These are phyloP conservation scores for Epinotia brunnichana DNA, from an alignment of 2,888 invertebrate genomes.

Conservation along the genomic window DNA sequence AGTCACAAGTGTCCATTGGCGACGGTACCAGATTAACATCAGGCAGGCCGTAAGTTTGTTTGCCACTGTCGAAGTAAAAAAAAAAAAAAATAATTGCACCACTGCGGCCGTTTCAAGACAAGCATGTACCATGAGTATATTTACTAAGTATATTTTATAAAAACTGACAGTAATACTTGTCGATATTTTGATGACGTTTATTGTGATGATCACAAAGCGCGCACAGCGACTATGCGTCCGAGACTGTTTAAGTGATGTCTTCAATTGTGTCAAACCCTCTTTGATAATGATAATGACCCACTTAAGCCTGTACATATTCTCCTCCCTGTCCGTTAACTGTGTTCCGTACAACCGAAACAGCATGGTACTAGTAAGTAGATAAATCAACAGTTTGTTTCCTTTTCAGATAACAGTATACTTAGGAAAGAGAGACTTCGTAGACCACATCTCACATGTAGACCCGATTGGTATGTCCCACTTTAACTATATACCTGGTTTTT, in stretches of 20 bases:
- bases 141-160: too few species aligned
- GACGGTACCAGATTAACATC: too few species aligned
- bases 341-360: constrained; percentile 17
- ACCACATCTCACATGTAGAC: constrained; percentile 95
- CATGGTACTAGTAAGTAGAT: constrained; percentile 36
- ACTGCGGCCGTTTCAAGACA: too few species aligned
- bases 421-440: constrained; percentile 96
- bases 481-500: constrained; percentile 5
- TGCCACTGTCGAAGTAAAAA: too few species aligned
- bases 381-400: constrained; percentile 47
- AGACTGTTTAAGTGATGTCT: background rate
- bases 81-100: too few species aligned
- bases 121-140: too few species aligned
- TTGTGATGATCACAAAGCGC: background rate
- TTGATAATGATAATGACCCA: background rate
- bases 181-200: background rate
- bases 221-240: background rate
- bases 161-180: background rate
- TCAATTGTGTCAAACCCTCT: background rate
- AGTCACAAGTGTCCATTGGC: too few species aligned
- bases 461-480: constrained; percentile 88
- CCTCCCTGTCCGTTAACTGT: constrained; percentile 2
- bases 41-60: too few species aligned
- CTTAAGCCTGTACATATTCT: constrained; percentile 1
- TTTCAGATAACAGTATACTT: constrained; percentile 93